Evolutionary conservation across 2,113 vertebrate species (phyloP).

Genomic region (Anolis sagrei): DNA sequence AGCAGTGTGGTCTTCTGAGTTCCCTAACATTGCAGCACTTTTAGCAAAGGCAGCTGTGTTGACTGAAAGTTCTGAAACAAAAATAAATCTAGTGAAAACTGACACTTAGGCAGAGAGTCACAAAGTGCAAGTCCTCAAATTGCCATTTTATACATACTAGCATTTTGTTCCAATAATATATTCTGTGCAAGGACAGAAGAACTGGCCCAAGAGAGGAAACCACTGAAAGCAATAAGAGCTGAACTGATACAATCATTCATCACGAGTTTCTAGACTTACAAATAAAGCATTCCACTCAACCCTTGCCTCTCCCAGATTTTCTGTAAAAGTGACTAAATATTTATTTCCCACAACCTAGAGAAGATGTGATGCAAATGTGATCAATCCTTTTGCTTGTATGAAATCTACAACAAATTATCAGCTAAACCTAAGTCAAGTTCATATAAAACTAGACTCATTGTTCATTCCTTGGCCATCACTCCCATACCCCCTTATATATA

Average conservation of each 20-base stretch:
- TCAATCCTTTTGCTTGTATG: not conserved
- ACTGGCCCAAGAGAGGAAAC: not conserved
- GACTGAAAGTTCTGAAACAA: conserved; percentile 89
- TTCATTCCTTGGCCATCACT: not conserved
- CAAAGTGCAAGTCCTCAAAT: not conserved
- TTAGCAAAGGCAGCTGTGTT: conserved; percentile 97
- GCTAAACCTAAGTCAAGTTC: not conserved
- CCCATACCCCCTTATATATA: not conserved
- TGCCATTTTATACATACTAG: not conserved
- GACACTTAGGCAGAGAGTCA: not conserved
- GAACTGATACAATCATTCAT: not conserved
- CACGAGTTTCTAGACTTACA: not conserved
- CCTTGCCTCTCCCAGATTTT: not conserved
- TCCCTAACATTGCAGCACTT: conserved; percentile 97
- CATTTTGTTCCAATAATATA: not conserved
- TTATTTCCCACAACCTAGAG: not conserved
- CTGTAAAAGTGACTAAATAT: not conserved
- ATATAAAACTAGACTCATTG: not conserved
- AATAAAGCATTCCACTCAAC: too few species aligned
- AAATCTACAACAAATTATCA: not conserved
- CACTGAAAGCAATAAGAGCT: not conserved
- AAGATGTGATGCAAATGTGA: not conserved
- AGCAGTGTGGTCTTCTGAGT: conserved; percentile 98
- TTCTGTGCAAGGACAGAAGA: not conserved
- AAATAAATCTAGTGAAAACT: not conserved